Percentiles rank a stretch among this genome's conserved stretches.
These are phyloP conservation scores for Gymnobelideus leadbeateri DNA, from an alignment of 2,113 vertebrate species.

Conservation along the genomic window DNA sequence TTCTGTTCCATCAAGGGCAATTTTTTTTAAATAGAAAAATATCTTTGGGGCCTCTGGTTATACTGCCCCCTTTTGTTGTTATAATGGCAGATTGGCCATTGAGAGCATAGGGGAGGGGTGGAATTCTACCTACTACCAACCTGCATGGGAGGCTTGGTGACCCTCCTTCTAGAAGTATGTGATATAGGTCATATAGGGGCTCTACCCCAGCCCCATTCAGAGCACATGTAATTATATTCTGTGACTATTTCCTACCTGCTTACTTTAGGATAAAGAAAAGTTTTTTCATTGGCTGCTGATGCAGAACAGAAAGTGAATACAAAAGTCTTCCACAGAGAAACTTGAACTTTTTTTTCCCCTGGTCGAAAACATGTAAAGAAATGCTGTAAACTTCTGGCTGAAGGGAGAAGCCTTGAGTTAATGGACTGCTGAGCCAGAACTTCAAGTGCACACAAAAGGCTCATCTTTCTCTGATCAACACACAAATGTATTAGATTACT, in stretches of 20 bases:
- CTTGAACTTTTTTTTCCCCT: neutral
- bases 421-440: neutral
- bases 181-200: neutral
- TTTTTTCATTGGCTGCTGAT: neutral
- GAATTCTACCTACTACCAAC: no score
- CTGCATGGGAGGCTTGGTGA: neutral
- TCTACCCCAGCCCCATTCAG: neutral
- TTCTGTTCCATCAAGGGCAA: neutral
- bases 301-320: neutral
- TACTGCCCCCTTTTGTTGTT: neutral
- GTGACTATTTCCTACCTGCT: neutral
- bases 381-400: neutral
- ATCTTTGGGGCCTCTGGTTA: neutral
- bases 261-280: neutral
- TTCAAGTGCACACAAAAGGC: no score
- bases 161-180: neutral
- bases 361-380: neutral
- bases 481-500: neutral
- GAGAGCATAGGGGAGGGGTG: neutral
- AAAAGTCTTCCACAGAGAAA: neutral
- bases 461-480: no score
- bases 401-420: neutral
- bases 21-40: neutral
- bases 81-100: neutral
- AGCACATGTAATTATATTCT: neutral